Percentiles rank a stretch among this genome's conserved stretches.
These are phyloP conservation scores for Pseudomyrmex sp. DNA, from an alignment of 1,140 invertebrate species.

Conservation along the genomic window DNA sequence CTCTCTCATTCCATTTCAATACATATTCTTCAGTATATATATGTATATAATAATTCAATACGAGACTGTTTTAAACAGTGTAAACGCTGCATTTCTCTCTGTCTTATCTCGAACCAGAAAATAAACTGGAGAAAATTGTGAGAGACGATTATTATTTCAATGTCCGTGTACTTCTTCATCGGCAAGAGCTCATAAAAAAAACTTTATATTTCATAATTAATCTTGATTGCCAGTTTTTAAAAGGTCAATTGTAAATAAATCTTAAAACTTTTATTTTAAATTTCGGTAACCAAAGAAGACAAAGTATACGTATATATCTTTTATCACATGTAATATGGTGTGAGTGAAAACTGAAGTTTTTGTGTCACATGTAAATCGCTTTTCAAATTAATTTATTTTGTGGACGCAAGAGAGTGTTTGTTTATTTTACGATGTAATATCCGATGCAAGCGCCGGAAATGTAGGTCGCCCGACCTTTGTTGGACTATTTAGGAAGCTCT, in stretches of 20 bases:
- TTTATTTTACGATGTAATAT: background rate
- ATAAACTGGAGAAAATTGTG: background rate
- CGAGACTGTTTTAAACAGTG: background rate
- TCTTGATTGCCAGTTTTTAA: too few relatives aligned
- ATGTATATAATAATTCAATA: conserved; percentile 23
- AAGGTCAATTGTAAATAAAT: too few relatives aligned
- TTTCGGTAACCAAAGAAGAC: background rate
- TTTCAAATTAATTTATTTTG: conserved; percentile 42
- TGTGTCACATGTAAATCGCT: background rate
- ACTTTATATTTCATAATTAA: background rate
- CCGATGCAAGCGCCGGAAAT: background rate
- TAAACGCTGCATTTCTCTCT: background rate
- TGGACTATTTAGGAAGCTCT: conserved; percentile 5
- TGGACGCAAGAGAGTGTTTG: background rate
- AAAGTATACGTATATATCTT: background rate
- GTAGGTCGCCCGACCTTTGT: background rate
- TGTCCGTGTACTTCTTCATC: background rate
- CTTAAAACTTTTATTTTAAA: background rate
- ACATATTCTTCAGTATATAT: too few relatives aligned
- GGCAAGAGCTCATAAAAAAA: background rate
- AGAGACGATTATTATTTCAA: conserved; percentile 22
- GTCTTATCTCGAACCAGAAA: background rate
- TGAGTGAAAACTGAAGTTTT: background rate
- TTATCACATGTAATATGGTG: background rate
- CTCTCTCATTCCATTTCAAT: too few relatives aligned